These are phyloP conservation scores for Thunnus albacares DNA, from an alignment of 2,797 vertebrate genomes.

Conservation along the genomic window DNA sequence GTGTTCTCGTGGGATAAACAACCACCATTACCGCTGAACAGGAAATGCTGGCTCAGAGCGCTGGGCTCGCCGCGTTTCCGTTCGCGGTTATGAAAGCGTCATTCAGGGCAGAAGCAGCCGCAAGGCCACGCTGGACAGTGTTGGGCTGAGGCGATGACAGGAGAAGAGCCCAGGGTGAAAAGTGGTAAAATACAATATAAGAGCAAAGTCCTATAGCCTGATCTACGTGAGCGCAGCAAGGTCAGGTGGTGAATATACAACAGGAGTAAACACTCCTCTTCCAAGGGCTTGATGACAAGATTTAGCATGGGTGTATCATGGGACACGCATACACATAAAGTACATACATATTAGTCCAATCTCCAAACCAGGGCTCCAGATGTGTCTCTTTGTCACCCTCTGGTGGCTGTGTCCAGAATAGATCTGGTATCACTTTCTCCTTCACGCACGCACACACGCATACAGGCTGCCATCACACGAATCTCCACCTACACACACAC, in stretches of 20 bases:
- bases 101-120: constrained; percentile 52
- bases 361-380: constrained; percentile 53
- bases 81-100: constrained; percentile 39
- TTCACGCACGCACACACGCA: constrained; percentile 30
- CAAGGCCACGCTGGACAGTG: constrained; percentile 65
- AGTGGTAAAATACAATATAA: constrained; percentile 59
- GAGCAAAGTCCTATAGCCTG: constrained; percentile 63
- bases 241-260: constrained; percentile 68
- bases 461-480: constrained; percentile 60
- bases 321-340: constrained; percentile 60
- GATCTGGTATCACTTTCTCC: constrained; percentile 40
- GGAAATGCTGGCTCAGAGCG: constrained; percentile 54
- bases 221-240: constrained; percentile 63
- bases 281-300: constrained; percentile 52
- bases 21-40: constrained; percentile 38
- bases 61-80: constrained; percentile 38
- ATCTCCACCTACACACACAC: constrained; percentile 19
- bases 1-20: constrained; percentile 57
- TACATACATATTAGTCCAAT: constrained; percentile 58
- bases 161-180: constrained; percentile 42
- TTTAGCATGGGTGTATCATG: constrained; percentile 59
- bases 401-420: constrained; percentile 76
- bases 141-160: constrained; percentile 43
- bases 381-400: constrained; percentile 76
- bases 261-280: constrained; percentile 57